These are phyloP conservation scores for Leucozona laternaria DNA, from an alignment of 2,888 invertebrate species.

Conservation along the genomic window DNA sequence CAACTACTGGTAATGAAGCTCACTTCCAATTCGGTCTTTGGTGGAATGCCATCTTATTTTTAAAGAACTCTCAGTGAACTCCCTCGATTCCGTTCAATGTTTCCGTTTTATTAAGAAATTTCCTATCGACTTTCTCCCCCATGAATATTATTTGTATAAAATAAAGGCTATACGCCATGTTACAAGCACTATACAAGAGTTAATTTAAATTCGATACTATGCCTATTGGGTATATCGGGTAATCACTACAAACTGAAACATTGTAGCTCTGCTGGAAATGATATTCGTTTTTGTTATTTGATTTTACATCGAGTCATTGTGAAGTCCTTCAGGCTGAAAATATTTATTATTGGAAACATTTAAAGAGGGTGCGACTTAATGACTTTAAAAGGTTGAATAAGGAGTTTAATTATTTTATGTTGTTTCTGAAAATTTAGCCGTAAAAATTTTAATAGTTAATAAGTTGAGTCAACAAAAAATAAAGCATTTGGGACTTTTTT, in stretches of 20 bases:
- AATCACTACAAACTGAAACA: constrained; percentile 28
- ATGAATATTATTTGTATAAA: not conserved
- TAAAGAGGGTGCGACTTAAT: not conserved
- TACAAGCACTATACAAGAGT: constrained; percentile 1
- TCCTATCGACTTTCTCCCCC: constrained; percentile 17
- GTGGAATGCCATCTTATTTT: constrained; percentile 8
- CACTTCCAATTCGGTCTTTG: not conserved
- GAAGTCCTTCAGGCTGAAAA: not conserved
- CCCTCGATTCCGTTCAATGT: not conserved
- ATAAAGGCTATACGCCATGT: not conserved
- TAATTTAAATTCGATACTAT: constrained; percentile 8
- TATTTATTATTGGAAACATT: not conserved
- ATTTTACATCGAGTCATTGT: not conserved
- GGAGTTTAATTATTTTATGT: not conserved
- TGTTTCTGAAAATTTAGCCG: too few species aligned
- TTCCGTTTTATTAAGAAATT: constrained; percentile 19
- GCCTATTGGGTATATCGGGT: constrained; percentile 7
- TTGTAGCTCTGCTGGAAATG: constrained; percentile 1
- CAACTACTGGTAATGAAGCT: constrained; percentile 23
- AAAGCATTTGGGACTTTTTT: too few species aligned
- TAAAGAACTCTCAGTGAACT: not conserved
- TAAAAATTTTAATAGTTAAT: too few species aligned
- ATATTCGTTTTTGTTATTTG: not conserved
- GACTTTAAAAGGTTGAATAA: not conserved
- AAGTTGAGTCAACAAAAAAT: too few species aligned